Evolutionary conservation across 2,888 invertebrate genomes (phyloP).

Genomic region (Petrolisthes manimaculis): DNA sequence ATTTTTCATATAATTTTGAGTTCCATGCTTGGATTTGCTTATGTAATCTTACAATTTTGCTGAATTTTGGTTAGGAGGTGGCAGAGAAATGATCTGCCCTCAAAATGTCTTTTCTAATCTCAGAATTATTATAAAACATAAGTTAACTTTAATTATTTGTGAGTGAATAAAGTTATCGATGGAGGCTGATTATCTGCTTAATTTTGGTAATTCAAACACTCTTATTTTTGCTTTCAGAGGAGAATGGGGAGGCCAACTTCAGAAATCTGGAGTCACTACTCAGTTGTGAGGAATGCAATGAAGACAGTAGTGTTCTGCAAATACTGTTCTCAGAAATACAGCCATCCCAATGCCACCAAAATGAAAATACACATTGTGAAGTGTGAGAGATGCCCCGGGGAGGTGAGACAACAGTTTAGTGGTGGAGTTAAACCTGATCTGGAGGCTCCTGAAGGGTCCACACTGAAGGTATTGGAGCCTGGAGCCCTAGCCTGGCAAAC

Average conservation of each 20-base stretch:
- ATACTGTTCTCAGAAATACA: conserved; percentile 45
- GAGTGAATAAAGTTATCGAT: too few relatives aligned
- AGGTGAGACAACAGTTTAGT: conserved; percentile 39
- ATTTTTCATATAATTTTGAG: too few relatives aligned
- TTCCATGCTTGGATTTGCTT: too few relatives aligned
- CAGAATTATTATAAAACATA: too few relatives aligned
- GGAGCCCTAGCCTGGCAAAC: neutral
- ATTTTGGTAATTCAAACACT: neutral
- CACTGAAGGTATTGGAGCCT: neutral
- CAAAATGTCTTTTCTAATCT: too few relatives aligned
- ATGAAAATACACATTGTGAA: conserved; percentile 51
- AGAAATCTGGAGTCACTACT: conserved; percentile 55
- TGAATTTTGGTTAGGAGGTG: too few relatives aligned
- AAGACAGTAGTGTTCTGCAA: conserved; percentile 41
- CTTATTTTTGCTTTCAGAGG: conserved; percentile 48
- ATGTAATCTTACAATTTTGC: too few relatives aligned
- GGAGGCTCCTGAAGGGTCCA: neutral
- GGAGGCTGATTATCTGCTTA: too few relatives aligned
- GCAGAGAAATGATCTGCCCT: too few relatives aligned
- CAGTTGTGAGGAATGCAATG: conserved; percentile 23
- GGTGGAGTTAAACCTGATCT: neutral
- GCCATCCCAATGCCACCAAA: conserved; percentile 56
- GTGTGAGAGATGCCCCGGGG: conserved; percentile 38
- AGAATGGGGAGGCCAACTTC: conserved; percentile 54
- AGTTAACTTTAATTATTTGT: too few relatives aligned